Percentiles rank a stretch among this genome's conserved stretches.
Conservation (phyloP, 2,113 vertebrate species). For the Rhinoderma darwinii region DNA sequence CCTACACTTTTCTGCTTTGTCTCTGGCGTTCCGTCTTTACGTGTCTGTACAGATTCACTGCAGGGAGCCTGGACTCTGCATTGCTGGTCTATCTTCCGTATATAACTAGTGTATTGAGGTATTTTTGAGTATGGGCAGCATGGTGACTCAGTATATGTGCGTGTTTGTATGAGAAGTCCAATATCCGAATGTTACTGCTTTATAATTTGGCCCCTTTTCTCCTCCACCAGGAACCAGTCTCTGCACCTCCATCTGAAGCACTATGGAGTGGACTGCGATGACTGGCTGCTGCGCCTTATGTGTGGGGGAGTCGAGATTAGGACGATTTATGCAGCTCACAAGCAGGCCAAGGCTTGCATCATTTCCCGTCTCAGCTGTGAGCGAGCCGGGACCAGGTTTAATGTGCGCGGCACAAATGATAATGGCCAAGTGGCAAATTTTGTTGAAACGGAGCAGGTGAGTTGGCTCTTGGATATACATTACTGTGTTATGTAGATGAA, state of each 20-base stretch:
- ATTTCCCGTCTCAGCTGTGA: constrained; percentile 96
- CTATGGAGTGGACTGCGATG: constrained; percentile 94
- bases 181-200: neutral
- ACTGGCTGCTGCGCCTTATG: constrained; percentile 95
- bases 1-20: no score
- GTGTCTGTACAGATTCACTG: no score
- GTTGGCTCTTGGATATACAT: neutral
- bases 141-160: no score
- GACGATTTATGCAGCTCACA: constrained; percentile 96
- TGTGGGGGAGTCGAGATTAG: constrained; percentile 96
- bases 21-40: no score
- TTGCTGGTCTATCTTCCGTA: no score
- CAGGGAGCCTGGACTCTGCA: no score
- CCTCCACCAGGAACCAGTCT: constrained; percentile 87
- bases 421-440: constrained; percentile 98
- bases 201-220: neutral
- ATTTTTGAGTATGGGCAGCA: no score
- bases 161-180: no score
- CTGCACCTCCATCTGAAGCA: constrained; percentile 96
- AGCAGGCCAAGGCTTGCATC: constrained; percentile 96
- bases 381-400: constrained; percentile 93
- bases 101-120: no score
- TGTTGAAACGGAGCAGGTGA: constrained; percentile 97
- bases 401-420: constrained; percentile 95
- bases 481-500: neutral